Base-by-base conservation (phyloP, 2,113 vertebrate genomes). In the Ursus arctos region DNA sequence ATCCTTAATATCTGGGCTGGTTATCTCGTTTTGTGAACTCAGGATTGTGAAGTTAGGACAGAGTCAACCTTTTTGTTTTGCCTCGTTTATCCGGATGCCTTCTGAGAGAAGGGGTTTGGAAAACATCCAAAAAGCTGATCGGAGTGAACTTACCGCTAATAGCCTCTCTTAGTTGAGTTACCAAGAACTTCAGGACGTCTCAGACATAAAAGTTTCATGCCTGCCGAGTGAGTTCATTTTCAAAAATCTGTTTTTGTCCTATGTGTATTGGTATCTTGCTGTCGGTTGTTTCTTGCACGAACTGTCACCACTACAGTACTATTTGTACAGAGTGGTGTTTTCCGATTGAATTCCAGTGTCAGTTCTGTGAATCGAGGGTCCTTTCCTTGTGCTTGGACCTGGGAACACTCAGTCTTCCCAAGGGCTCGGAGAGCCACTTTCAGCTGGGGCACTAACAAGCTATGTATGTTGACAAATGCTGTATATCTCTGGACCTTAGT, bases 41-140 rank as follows among this genome's bases (percentile, higher is more conserved):
- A 49, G 26, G 19, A 43, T 80, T 97, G 18, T 92, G 74, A 92
- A 77, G 14, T 85, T 57, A 85, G 71, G 43, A 77, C 91, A 85
- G 59, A 55, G 14, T 59, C 57, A 79, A 2, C 33, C 14, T 77
- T 88, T 85, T 93, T 36, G 24, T 59, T 26, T 76, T 55, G 2
- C 13, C 85, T 8, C 28, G 90, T 81, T 84, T 55, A 63, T 51
- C 47, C 19, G 1, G 2, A 13, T 59, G 43, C 2, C 76, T 55
- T 31, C n/a, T 67, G 22, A 67, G 49, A 33, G 16, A 93, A 26
- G 43, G 43, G 28, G 5, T 40, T n/a, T 63, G 21, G 28, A 53
- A 91, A 91, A 43, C 24, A 55, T 65, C 55, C 40, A 10, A 10
- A 77, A 36, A 49, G 47, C 43, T 65, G 13, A 51, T 55, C 19